A percentile compares a stretch with the other conserved stretches of the same genome.
Evolutionary conservation across 2,113 vertebrate genomes (phyloP).

Genomic region (Platichthys stellatus): DNA sequence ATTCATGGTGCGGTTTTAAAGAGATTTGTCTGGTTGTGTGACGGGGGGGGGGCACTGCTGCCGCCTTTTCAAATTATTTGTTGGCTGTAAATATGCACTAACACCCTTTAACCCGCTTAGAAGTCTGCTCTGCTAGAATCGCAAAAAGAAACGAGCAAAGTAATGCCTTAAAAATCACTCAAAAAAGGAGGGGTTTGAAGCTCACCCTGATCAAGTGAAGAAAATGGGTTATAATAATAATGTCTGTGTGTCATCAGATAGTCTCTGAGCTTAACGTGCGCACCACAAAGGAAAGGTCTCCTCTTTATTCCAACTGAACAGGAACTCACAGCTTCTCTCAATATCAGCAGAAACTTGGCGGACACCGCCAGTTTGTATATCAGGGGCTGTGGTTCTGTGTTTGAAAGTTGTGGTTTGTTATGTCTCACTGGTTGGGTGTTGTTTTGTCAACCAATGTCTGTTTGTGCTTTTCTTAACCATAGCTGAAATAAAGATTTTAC

Average conservation of each 20-base stretch:
- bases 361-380: neutral
- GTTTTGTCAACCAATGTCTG: conserved; percentile 5
- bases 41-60: neutral
- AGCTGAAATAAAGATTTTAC: neutral
- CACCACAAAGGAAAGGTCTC: neutral
- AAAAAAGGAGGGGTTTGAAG: neutral
- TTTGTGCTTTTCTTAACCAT: conserved; percentile 4
- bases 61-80: neutral
- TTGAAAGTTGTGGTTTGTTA: neutral
- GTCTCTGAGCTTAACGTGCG: too few relatives aligned
- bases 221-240: neutral
- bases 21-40: conserved; percentile 4
- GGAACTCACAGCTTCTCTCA: neutral
- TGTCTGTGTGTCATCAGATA: too few relatives aligned
- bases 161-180: neutral
- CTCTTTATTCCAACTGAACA: conserved; percentile 5
- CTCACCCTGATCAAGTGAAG: neutral
- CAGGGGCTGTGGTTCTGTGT: neutral
- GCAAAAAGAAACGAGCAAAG: too few relatives aligned
- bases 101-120: neutral
- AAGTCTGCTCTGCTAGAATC: neutral
- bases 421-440: neutral
- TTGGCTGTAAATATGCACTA: conserved; percentile 12
- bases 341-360: neutral
- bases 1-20: neutral